Evolutionary conservation across 2,113 vertebrate genomes (phyloP).

Genomic region (Oriolus oriolus): DNA sequence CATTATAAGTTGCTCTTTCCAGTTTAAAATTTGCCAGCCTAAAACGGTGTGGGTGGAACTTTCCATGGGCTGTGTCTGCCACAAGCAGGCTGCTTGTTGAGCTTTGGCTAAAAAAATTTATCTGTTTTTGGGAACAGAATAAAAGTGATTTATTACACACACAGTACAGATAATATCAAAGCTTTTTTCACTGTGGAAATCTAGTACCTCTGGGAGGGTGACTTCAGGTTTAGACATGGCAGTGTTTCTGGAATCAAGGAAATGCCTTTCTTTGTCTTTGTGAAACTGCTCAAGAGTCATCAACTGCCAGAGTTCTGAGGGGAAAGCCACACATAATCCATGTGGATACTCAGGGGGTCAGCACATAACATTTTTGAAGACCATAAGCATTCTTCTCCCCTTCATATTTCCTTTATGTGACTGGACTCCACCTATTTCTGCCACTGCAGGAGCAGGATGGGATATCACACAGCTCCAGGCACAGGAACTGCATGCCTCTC

Average conservation of each 20-base stretch:
- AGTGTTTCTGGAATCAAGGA: background rate
- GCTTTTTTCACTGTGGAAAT: background rate
- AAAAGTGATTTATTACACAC: background rate
- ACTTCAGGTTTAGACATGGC: background rate
- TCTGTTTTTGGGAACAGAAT: background rate
- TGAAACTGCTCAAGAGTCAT: background rate
- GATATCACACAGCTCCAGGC: background rate
- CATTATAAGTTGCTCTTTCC: background rate
- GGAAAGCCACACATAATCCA: background rate
- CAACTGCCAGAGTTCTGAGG: background rate
- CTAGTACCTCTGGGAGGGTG: background rate
- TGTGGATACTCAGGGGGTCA: background rate
- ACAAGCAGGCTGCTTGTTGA: background rate
- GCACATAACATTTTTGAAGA: background rate
- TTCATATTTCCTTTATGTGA: background rate
- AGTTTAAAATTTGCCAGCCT: background rate
- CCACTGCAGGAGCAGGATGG: background rate
- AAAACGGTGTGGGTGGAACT: background rate
- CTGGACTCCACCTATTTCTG: background rate
- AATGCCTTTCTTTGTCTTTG: background rate
- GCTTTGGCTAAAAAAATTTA: background rate
- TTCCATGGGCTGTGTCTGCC: background rate
- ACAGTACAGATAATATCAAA: background rate
- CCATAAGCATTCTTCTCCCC: background rate
- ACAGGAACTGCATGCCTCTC: background rate